phyloP scores from a whole-genome alignment of 2,797 vertebrate species.

The Miopithecus talapoin region DNA sequence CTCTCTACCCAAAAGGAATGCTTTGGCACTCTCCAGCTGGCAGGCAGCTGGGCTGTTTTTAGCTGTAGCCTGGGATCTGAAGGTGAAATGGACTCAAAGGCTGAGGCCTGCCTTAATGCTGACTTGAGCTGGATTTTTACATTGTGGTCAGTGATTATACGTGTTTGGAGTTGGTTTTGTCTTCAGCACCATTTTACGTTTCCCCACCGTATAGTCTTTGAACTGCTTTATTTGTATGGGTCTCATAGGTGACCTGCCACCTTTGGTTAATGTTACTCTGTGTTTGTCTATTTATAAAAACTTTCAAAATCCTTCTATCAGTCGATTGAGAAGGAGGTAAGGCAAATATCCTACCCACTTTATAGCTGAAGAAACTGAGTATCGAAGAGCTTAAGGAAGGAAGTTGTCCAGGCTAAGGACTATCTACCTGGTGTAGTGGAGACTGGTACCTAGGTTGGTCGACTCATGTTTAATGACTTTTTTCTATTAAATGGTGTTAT shows the following conservation, averaged over 20 bases:
- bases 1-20: background rate
- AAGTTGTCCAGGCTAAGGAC: background rate
- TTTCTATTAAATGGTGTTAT: slow-evolving; percentile 39
- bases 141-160: background rate
- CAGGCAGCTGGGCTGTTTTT: background rate
- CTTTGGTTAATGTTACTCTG: slow-evolving; percentile 4
- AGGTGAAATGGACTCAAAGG: background rate
- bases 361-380: background rate
- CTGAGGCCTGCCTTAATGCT: background rate
- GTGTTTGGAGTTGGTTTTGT: slow-evolving; percentile 1
- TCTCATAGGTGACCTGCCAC: background rate
- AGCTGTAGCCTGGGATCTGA: background rate
- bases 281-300: background rate
- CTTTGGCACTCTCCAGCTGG: background rate
- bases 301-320: background rate
- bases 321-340: background rate
- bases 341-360: background rate
- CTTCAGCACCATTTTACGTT: background rate
- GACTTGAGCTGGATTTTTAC: background rate
- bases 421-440: background rate
- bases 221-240: slow-evolving; percentile 13
- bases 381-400: background rate
- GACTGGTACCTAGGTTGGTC: background rate
- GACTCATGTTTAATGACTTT: slow-evolving; percentile 9
- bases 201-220: background rate